Conservation (phyloP, 2,797 vertebrate species). For the Enteromius mattozi region DNA sequence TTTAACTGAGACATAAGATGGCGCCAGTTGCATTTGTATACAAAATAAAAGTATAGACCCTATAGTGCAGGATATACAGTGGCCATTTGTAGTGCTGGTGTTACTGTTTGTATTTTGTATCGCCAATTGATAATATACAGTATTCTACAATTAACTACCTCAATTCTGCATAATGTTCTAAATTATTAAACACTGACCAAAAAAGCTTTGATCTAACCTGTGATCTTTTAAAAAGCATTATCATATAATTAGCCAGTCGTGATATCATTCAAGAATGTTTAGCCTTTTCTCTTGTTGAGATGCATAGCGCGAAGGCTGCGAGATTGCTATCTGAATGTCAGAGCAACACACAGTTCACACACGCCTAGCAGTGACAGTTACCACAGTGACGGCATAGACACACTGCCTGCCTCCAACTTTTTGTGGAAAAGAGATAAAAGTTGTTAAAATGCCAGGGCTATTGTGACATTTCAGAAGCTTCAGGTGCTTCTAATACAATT, state of each 20-base stretch:
- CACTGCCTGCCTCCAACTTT: conserved; percentile 71
- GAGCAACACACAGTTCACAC: conserved; percentile 69
- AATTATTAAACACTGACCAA: conserved; percentile 30
- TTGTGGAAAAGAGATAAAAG: conserved; percentile 76
- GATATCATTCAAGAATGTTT: conserved; percentile 62
- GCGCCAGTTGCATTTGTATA: background rate
- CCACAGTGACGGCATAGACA: conserved; percentile 60
- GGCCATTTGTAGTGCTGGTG: background rate
- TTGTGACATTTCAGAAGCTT: conserved; percentile 78
- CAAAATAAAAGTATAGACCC: background rate
- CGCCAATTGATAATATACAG: background rate
- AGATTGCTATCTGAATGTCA: conserved; percentile 73
- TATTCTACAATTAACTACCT: background rate
- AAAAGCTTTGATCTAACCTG: conserved; percentile 35
- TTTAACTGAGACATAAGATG: background rate
- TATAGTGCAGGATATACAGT: background rate
- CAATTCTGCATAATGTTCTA: background rate
- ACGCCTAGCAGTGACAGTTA: conserved; percentile 65
- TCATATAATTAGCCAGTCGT: conserved; percentile 58
- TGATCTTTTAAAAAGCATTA: conserved; percentile 44
- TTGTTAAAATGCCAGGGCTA: conserved; percentile 79
- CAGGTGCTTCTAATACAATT: conserved; percentile 72
- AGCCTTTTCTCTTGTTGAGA: conserved; percentile 66
- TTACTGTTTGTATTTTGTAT: background rate
- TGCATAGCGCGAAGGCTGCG: conserved; percentile 41